Base-by-base conservation (phyloP, 2,113 vertebrate genomes). In the Sinocyclocheilus rhinocerous region DNA sequence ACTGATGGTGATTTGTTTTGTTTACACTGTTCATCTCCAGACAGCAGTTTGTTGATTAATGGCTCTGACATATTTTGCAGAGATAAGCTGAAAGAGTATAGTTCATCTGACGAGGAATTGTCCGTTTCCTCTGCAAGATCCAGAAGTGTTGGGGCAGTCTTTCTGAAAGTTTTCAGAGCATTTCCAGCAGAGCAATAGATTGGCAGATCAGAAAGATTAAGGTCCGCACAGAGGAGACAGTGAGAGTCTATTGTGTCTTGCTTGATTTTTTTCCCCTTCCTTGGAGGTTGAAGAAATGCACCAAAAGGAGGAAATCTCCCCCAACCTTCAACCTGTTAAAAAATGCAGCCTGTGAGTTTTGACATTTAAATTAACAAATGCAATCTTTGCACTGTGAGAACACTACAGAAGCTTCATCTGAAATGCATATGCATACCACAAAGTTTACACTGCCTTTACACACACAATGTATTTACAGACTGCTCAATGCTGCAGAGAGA, bases 271-370 rank as follows among this genome's bases (percentile, higher is more conserved):
- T 85, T 94, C 52, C 82, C 45, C 84, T 84, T 94, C 87, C 93
- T 95, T 85, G 90, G 93, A 39, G 92, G 72, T 86, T 93, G 90
- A 87, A 95, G 84, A 69, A 93, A 87, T 87, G 91, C 93, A 85
- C 93, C 93, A 13, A 92, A 87, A 13, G 95, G 93, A 73, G 92
- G 88, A 29, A 88, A 91, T 88, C 90, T 93, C 82, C 89, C 92
- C 96, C 97, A 97, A 36, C 96, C 95, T n/a, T 88, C 90, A 48
- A 96, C 94, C 96, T 97, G 93, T 79, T 81, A 87, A 85, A 88
- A 33, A 24, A 20, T 70, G 45, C 33, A 83, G 12, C 8, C 57
- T 6, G 22, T 67, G n/a, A 73, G 13, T 42, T 61, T 39, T 61
- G 2, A 45, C 45, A 0, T 48, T 48, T 2, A 12, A 48, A 3